phyloP scores from a whole-genome alignment of 2,888 invertebrate species.

The Stenoptilia bipunctidactyla region DNA sequence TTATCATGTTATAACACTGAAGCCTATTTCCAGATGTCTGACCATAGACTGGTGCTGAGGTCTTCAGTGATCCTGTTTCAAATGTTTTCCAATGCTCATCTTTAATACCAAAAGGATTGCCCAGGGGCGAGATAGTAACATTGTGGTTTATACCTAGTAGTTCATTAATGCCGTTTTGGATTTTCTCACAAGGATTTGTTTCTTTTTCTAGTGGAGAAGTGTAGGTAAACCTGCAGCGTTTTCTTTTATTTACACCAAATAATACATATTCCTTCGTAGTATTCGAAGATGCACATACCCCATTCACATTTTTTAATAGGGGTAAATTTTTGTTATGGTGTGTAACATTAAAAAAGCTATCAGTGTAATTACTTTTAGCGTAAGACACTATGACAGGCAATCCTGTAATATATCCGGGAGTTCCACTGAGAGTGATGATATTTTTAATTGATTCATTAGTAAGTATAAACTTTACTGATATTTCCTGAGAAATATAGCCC shows the following conservation, averaged over 20 bases:
- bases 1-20: conserved; percentile 40
- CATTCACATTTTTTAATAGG: conserved; percentile 45
- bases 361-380: conserved; percentile 33
- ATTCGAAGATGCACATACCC: conserved; percentile 46
- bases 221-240: conserved; percentile 43
- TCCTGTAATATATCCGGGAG: conserved; percentile 80
- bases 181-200: conserved; percentile 30
- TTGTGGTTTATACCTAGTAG: conserved; percentile 25
- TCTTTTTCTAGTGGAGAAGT: conserved; percentile 21
- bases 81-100: conserved; percentile 41
- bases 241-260: conserved; percentile 61
- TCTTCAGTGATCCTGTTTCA: conserved; percentile 15
- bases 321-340: conserved; percentile 19
- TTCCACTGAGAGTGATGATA: conserved; percentile 73
- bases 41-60: conserved; percentile 26
- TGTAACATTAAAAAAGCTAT: conserved; percentile 32
- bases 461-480: conserved; percentile 39
- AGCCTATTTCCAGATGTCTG: conserved; percentile 28
- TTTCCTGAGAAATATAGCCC: conserved; percentile 35
- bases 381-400: conserved; percentile 71
- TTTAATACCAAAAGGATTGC: conserved; percentile 34
- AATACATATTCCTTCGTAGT: conserved; percentile 35
- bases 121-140: conserved; percentile 37
- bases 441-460: conserved; percentile 31
- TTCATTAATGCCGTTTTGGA: conserved; percentile 32